Evolutionary conservation across 2,888 invertebrate genomes (phyloP).

Genomic region (Tachina fera): DNA sequence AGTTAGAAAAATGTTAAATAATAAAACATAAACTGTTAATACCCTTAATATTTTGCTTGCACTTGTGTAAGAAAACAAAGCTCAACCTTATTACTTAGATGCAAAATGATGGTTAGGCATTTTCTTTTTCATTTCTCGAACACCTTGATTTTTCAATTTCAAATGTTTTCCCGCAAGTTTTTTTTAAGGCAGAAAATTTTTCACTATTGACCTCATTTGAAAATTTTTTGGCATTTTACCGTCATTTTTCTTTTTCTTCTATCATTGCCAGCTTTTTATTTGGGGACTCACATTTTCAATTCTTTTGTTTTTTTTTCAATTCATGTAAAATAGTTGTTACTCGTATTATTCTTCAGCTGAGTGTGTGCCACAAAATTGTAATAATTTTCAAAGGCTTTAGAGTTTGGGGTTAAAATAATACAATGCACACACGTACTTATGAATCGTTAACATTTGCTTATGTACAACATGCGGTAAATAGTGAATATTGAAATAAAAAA

Average conservation of each 20-base stretch:
- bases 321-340: slow-evolving; percentile 48
- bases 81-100: slow-evolving; percentile 15
- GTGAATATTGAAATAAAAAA: slow-evolving; percentile 2
- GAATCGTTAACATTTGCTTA: neutral
- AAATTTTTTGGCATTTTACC: slow-evolving; percentile 25
- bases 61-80: neutral
- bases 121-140: neutral
- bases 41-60: neutral
- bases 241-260: neutral
- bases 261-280: slow-evolving; percentile 18
- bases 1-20: no score
- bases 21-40: neutral
- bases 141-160: slow-evolving; percentile 55
- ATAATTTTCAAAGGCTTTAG: slow-evolving; percentile 70
- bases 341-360: slow-evolving; percentile 6
- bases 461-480: neutral
- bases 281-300: neutral
- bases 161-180: neutral
- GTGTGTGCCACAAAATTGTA: slow-evolving; percentile 48
- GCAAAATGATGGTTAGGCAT: neutral
- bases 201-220: slow-evolving; percentile 55
- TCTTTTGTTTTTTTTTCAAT: neutral
- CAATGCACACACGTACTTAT: neutral
- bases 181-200: neutral
- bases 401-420: slow-evolving; percentile 51